phyloP scores from a whole-genome alignment of 2,113 vertebrate species.

The Chauna torquata region DNA sequence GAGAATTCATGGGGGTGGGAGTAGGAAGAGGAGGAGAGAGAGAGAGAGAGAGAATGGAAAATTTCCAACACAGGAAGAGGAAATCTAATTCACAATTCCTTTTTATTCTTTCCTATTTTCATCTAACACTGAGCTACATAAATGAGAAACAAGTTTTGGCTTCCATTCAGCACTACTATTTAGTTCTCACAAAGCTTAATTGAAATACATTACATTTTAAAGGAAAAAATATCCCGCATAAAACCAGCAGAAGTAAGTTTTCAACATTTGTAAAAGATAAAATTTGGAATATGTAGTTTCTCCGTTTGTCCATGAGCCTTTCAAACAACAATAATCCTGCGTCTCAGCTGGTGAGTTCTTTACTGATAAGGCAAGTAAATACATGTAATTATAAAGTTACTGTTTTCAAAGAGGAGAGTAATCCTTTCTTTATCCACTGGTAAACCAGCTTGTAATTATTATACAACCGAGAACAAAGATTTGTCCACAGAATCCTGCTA shows the following conservation, averaged over 20 bases:
- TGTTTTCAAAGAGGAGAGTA: slow-evolving; percentile 79
- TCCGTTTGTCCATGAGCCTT: slow-evolving; percentile 36
- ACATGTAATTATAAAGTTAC: slow-evolving; percentile 75
- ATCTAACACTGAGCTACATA: neutral
- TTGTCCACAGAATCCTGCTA: slow-evolving; percentile 79
- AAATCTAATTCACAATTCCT: neutral
- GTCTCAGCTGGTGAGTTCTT: slow-evolving; percentile 64
- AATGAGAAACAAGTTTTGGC: neutral
- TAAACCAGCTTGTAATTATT: slow-evolving; percentile 79
- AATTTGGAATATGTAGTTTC: neutral
- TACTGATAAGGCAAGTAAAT: slow-evolving; percentile 73
- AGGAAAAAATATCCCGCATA: neutral
- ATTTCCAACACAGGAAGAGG: neutral
- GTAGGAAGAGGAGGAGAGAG: neutral
- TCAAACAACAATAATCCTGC: slow-evolving; percentile 59
- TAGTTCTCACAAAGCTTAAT: neutral
- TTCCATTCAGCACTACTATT: neutral
- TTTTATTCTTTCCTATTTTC: neutral
- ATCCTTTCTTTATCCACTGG: slow-evolving; percentile 84
- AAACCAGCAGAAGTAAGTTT: slow-evolving; percentile 11
- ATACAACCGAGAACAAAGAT: slow-evolving; percentile 74
- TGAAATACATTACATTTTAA: neutral
- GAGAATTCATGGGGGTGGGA: neutral
- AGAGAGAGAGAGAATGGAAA: neutral
- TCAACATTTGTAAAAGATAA: slow-evolving; percentile 29